Evolutionary conservation across 2,113 vertebrate species (phyloP), one percentile per base, ranked within the genome.

Genomic region (Donacobius atricapilla): DNA sequence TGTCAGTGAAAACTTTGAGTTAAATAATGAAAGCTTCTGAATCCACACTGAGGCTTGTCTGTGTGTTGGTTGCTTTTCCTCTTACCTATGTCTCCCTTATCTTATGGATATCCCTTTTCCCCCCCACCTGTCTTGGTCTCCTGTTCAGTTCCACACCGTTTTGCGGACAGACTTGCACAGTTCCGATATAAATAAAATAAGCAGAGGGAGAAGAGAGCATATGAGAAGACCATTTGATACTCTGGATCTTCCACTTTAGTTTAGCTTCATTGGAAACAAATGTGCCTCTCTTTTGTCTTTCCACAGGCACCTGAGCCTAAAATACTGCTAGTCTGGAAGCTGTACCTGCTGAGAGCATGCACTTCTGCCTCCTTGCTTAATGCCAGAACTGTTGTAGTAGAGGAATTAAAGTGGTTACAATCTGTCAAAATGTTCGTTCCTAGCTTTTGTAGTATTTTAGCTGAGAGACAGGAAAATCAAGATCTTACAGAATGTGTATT

Each of bases 181-280:
- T 93, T 96, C 65, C 94, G 80, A 89, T 20, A 45, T 81, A 96
- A 97, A 94, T 61, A 75, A 95, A 91, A 79, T 65, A 86, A 68
- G 40, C 23, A 58, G 22, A 63, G 16, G 13, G 13, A n/a, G n/a
- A n/a, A n/a, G n/a, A n/a, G n/a, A n/a, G n/a, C n/a, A 6, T 50
- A 14, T 21, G n/a, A 76, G 27, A 68, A 71, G 66, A 39, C 16
- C 7, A 12, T 58, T 22, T 79, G 48, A 63, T 75, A 27, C 17
- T 88, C 13, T 39, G 75, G 20, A 35, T 78, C 31, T 81, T 63
- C 27, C 57, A 14, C 66, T 72, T 83, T 6, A 47, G 51, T 91
- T 84, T 96, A 78, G 39, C 83, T 72, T 92, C 30, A 30, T 6
- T 93, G 50, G 45, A 93, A 95, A 90, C 18, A 70, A 85, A 71